Conservation (phyloP, 2,113 vertebrate species). For the Sporophila hypoxantha region DNA sequence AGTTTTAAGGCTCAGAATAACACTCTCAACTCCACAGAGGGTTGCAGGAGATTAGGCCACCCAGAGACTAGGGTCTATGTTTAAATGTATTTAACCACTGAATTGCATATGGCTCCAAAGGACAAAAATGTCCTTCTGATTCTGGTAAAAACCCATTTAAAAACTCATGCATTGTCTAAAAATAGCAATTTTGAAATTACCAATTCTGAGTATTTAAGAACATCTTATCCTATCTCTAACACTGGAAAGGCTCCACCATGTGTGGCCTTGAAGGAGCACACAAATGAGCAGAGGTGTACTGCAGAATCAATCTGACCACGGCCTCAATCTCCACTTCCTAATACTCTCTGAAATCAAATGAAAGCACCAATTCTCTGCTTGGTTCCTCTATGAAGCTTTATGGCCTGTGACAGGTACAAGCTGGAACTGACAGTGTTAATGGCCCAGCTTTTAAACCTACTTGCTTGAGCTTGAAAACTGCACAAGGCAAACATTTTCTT, state of each 20-base stretch:
- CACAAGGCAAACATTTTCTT: neutral
- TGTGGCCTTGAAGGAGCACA: neutral
- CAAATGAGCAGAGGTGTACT: rapidly evolving
- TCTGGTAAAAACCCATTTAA: neutral
- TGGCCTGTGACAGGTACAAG: neutral
- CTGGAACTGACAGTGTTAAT: neutral
- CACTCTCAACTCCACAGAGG: neutral
- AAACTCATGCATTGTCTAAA: neutral
- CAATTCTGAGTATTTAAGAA: neutral
- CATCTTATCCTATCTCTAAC: neutral
- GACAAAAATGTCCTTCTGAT: neutral
- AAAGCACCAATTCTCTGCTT: neutral
- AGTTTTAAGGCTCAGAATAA: neutral
- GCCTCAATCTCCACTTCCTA: neutral
- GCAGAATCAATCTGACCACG: neutral
- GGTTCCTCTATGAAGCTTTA: neutral
- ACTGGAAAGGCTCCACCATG: neutral
- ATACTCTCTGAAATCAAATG: neutral
- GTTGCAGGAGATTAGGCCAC: neutral
- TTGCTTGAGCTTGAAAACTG: neutral
- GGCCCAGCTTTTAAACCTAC: neutral
- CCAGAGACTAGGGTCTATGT: neutral
- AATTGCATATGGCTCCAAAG: neutral
- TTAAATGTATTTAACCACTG: neutral
- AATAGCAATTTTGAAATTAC: neutral